A percentile compares a stretch with the other conserved stretches of the same genome.
Conservation (phyloP, 2,797 vertebrate species). For the Gobio occitaniae region DNA sequence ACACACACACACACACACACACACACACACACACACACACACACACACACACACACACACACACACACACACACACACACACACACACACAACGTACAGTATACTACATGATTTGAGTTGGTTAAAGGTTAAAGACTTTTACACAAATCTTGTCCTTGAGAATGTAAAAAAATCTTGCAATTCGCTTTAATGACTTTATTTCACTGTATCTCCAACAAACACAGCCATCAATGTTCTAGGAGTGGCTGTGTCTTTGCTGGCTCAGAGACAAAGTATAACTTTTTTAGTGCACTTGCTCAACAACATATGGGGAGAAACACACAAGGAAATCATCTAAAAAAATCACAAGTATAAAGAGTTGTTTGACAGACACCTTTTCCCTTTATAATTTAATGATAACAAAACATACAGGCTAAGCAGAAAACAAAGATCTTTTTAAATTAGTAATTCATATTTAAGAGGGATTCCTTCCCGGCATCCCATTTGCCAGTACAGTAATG, state of each 20-base stretch:
- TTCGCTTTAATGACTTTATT: conserved; percentile 59
- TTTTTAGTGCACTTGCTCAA: conserved; percentile 62
- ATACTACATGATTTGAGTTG: background rate
- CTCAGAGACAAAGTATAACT: conserved; percentile 76
- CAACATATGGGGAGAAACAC: background rate
- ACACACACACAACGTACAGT: no score
- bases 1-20: accelerated
- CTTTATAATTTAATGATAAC: background rate
- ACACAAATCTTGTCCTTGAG: conserved; percentile 40
- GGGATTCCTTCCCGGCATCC: background rate
- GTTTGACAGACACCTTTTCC: background rate
- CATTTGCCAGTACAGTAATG: conserved; percentile 4
- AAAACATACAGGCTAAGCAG: background rate
- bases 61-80: accelerated
- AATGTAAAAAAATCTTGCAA: conserved; percentile 42
- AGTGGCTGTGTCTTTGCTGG: conserved; percentile 40
- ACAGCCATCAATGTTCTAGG: conserved; percentile 15
- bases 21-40: accelerated
- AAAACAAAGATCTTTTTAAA: conserved; percentile 4
- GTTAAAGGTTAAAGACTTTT: conserved; percentile 21
- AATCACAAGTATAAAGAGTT: background rate
- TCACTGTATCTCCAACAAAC: conserved; percentile 27
- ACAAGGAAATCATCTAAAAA: background rate
- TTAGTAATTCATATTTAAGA: background rate
- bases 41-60: accelerated